phyloP scores from a whole-genome alignment of 2,888 invertebrate species.

The Salticus scenicus region DNA sequence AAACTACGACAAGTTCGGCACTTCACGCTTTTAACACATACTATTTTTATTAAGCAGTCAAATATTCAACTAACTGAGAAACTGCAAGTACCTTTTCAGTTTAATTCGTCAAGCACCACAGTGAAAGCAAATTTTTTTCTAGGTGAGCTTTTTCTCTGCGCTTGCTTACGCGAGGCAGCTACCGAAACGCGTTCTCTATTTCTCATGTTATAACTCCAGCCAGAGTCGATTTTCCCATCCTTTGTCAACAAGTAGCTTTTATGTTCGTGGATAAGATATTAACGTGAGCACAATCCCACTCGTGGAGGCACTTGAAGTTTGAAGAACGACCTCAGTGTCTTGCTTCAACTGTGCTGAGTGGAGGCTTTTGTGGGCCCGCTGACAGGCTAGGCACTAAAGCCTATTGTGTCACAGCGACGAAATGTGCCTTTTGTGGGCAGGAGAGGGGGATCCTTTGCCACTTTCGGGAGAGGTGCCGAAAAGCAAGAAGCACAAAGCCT shows the following conservation, averaged over 20 bases:
- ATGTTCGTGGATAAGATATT: constrained; percentile 44
- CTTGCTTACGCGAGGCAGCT: not conserved
- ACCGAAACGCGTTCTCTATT: not conserved
- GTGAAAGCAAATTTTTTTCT: not conserved
- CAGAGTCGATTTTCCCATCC: constrained; percentile 27
- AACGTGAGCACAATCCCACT: constrained; percentile 33
- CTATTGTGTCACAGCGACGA: constrained; percentile 37
- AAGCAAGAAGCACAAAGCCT: constrained; percentile 49
- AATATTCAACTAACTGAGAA: not conserved
- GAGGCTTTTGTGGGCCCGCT: constrained; percentile 53
- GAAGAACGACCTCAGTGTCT: constrained; percentile 50
- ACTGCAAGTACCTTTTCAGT: not conserved
- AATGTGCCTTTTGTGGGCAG: constrained; percentile 34
- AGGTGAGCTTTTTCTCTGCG: not conserved
- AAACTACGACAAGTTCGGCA: too few species aligned
- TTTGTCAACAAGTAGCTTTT: constrained; percentile 10
- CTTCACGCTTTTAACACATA: too few species aligned
- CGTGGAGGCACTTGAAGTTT: constrained; percentile 51
- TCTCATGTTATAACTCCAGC: not conserved
- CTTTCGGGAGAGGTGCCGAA: constrained; percentile 51
- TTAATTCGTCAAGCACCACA: not conserved
- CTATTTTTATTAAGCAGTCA: not conserved
- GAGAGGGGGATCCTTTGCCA: constrained; percentile 22
- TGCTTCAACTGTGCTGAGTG: constrained; percentile 60
- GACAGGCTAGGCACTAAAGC: constrained; percentile 51